Conservation (phyloP, 2,888 invertebrate genomes). For the Eupithecia abbreviata region DNA sequence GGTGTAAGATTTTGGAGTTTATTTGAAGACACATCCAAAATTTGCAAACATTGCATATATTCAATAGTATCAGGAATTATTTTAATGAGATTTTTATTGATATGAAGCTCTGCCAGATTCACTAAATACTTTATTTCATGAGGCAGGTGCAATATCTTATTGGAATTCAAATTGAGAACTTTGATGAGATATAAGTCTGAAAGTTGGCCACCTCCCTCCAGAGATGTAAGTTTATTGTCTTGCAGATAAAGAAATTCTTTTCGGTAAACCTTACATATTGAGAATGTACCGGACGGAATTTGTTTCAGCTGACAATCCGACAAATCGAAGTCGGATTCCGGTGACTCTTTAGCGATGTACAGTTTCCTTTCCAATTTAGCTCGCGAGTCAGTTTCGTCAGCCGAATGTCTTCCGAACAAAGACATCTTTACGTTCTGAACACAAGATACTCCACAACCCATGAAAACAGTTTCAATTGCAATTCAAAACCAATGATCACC, state of each 20-base stretch:
- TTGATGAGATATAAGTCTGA: slow-evolving; percentile 87
- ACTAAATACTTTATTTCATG: slow-evolving; percentile 86
- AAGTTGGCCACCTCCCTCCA: slow-evolving; percentile 88
- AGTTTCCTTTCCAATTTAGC: slow-evolving; percentile 74
- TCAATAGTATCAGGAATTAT: slow-evolving; percentile 88
- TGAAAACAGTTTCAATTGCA: slow-evolving; percentile 55
- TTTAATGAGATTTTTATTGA: slow-evolving; percentile 88
- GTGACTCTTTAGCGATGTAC: slow-evolving; percentile 87
- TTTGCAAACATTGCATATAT: slow-evolving; percentile 84
- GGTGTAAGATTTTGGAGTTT: slow-evolving; percentile 86
- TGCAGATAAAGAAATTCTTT: slow-evolving; percentile 88
- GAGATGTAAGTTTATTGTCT: slow-evolving; percentile 87
- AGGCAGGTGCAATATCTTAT: slow-evolving; percentile 86
- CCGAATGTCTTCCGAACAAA: slow-evolving; percentile 70
- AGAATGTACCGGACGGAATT: slow-evolving; percentile 91
- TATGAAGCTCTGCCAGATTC: slow-evolving; percentile 88
- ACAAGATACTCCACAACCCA: slow-evolving; percentile 79
- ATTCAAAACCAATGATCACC: slow-evolving; percentile 54
- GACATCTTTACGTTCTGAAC: slow-evolving; percentile 71
- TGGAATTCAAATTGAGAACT: slow-evolving; percentile 86
- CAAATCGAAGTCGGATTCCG: slow-evolving; percentile 91
- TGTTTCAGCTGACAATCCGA: slow-evolving; percentile 89
- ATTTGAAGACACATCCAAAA: slow-evolving; percentile 89
- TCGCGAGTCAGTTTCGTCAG: slow-evolving; percentile 58
- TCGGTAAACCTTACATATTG: slow-evolving; percentile 91